A percentile compares a stretch with the other conserved stretches of the same genome.
Evolutionary conservation across 2,797 vertebrate species (phyloP).

Genomic region (Gila robusta): DNA sequence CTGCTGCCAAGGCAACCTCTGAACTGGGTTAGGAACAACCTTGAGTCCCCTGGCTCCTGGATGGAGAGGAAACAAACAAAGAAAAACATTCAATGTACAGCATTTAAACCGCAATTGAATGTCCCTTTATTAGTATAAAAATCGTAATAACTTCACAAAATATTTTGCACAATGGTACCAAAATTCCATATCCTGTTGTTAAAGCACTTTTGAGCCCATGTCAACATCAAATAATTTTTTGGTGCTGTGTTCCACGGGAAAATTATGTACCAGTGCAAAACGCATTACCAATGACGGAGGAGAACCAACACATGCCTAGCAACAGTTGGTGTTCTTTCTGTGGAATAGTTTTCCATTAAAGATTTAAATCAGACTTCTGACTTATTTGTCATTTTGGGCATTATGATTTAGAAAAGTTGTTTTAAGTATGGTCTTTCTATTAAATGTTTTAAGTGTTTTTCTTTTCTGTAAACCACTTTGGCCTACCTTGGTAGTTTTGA

Average conservation of each 20-base stretch:
- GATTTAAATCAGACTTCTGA: background rate
- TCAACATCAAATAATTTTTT: background rate
- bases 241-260: background rate
- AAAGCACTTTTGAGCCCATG: background rate
- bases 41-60: slow-evolving; percentile 50
- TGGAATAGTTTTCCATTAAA: background rate
- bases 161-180: background rate
- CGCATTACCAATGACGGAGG: background rate
- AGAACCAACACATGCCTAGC: too few species aligned
- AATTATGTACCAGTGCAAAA: background rate
- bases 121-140: background rate
- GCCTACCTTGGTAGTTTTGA: background rate
- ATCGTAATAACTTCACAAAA: background rate
- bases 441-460: background rate
- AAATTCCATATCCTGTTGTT: background rate
- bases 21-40: slow-evolving; percentile 57
- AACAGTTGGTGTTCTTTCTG: background rate
- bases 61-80: slow-evolving; percentile 6
- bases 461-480: background rate
- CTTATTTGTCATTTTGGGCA: background rate
- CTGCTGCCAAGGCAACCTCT: slow-evolving; percentile 21
- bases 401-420: background rate
- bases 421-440: background rate
- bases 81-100: background rate
- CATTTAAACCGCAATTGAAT: background rate